Evolutionary conservation across 2,888 invertebrate species (phyloP).

Genomic region (Taenaris catops): DNA sequence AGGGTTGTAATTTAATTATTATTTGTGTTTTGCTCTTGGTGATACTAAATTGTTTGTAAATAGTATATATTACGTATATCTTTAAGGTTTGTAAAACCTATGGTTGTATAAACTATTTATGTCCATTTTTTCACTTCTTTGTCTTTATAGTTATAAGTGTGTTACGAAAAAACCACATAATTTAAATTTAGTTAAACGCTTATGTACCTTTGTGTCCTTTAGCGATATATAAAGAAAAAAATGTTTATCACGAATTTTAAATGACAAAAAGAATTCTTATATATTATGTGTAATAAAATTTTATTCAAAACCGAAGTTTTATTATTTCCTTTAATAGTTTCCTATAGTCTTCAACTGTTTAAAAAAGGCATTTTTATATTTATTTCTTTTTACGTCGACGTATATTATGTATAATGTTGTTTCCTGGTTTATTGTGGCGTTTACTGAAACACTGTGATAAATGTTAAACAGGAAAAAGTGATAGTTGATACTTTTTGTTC

Average conservation of each 20-base stretch:
- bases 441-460: no score
- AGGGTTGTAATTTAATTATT: constrained; percentile 22
- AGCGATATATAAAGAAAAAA: constrained; percentile 13
- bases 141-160: constrained; percentile 17
- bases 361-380: no score
- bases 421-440: no score
- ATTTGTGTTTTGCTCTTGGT: constrained; percentile 9
- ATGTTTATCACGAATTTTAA: constrained; percentile 26
- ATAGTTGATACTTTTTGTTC: no score
- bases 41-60: constrained; percentile 17
- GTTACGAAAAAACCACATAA: constrained; percentile 15
- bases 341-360: no score
- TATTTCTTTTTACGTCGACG: no score
- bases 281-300: constrained; percentile 42
- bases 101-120: constrained; percentile 3
- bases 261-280: constrained; percentile 25
- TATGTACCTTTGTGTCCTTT: constrained; percentile 16
- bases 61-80: constrained; percentile 12
- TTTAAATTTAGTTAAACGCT: constrained; percentile 18
- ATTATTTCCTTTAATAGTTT: background rate
- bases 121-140: constrained; percentile 2
- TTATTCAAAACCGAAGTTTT: constrained; percentile 18
- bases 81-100: constrained; percentile 16
- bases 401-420: no score
- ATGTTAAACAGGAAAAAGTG: no score